Conservation (phyloP, 2,113 vertebrate genomes). For the Uria lomvia region DNA sequence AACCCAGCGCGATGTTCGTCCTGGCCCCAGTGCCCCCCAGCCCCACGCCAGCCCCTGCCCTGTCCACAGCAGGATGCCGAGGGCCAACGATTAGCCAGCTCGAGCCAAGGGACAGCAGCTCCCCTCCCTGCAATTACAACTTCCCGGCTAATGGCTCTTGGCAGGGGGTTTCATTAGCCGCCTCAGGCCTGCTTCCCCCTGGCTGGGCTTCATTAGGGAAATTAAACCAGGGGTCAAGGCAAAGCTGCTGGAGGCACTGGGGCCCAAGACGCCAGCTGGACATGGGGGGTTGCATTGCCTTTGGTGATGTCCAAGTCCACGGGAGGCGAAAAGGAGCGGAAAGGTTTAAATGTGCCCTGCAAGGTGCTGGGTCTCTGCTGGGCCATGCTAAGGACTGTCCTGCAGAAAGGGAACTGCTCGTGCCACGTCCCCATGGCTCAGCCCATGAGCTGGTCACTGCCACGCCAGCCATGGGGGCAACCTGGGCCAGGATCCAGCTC, state of each 20-base stretch:
- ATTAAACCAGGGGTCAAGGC: background rate
- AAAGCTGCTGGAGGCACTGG: background rate
- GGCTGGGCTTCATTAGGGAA: background rate
- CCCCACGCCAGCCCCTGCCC: background rate
- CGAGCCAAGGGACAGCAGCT: background rate
- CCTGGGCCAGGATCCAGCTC: background rate
- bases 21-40: background rate
- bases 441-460: background rate
- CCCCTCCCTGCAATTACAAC: background rate
- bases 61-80: accelerated
- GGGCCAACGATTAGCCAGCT: background rate
- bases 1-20: accelerated
- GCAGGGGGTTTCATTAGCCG: background rate
- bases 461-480: background rate
- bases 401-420: background rate
- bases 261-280: background rate
- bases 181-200: background rate
- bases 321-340: accelerated
- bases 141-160: background rate
- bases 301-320: background rate
- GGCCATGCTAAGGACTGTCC: background rate
- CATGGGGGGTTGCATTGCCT: accelerated
- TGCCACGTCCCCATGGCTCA: background rate
- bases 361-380: background rate
- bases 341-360: background rate